Base-by-base conservation (phyloP, 2,113 vertebrate species). In the Aythya baeri region DNA sequence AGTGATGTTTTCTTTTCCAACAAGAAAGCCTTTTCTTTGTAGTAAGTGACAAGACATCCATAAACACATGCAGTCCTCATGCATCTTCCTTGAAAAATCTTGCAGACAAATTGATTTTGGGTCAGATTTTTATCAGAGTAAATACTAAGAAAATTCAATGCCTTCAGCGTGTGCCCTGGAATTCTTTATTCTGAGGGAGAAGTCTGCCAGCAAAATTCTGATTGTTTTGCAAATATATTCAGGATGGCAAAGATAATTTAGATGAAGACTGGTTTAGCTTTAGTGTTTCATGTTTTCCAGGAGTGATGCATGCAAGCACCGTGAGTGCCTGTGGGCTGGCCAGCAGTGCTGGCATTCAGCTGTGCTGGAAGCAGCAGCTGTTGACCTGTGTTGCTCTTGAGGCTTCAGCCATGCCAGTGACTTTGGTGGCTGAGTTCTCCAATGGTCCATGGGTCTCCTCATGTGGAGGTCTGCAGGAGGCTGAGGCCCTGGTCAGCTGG, bases 281-380 rank as follows among this genome's bases (percentile, higher is more conserved):
- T 38, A 52, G 58, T 2, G 0, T n/a, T 36, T 36, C 4, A 0
- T 12, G 49, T 68, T 46, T 9, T 29, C 44, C 38, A 31, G 82
- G 18, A 41, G 0, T 0, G 11, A 18, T 32, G 44, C 0, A 1
- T 6, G 6, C 55, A 13, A 34, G 55, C 66, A 6, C 34, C 20
- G 55, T 1, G 3, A 0, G 5, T 1, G 3, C 57, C 43, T 2
- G 7, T 1, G 38, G 29, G 11, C 50, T 23, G 14, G 8, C 52
- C 7, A 6, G 73, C 3, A 2, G n/a, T 0, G 1, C 44, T 22
- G 36, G 36, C 1, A 1, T 11, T 68, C 49, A 6, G 29, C 49
- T 10, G 9, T 11, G 14, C 41, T 18, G 2, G 6, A 20, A 9
- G 57, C 14, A 18, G 31, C 22, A 0, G 34, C 7, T 43, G 0